A percentile compares a stretch with the other conserved stretches of the same genome.
Evolutionary conservation across 1,140 invertebrate species (phyloP).

Genomic region (Atta cephalotes): DNA sequence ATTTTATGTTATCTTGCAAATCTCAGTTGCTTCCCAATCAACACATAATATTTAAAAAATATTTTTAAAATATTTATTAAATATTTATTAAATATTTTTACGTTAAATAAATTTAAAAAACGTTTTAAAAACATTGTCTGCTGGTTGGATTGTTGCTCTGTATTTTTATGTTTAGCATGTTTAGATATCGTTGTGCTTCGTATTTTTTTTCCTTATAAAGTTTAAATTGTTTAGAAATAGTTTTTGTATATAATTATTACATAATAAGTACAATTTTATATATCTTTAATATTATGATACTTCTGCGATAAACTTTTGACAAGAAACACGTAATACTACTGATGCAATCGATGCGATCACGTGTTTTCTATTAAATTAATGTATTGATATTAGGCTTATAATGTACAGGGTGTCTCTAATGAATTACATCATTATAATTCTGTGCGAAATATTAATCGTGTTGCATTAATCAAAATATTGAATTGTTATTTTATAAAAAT

Average conservation of each 20-base stretch:
- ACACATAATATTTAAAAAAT: no score
- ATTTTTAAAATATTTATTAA: no score
- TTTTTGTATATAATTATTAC: slow-evolving; percentile 48
- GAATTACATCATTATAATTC: slow-evolving; percentile 1
- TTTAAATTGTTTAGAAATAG: background rate
- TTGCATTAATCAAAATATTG: slow-evolving; percentile 20
- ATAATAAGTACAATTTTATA: slow-evolving; percentile 17
- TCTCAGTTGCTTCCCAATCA: background rate
- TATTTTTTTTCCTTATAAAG: slow-evolving; percentile 13
- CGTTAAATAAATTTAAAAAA: no score
- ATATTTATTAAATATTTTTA: no score
- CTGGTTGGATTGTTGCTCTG: background rate
- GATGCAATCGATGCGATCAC: slow-evolving; percentile 27
- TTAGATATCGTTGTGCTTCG: background rate
- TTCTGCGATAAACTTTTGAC: slow-evolving; percentile 40
- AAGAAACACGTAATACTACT: slow-evolving; percentile 21
- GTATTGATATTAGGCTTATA: background rate
- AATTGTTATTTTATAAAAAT: slow-evolving; percentile 24
- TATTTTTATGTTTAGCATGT: slow-evolving; percentile 12
- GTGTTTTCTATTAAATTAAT: slow-evolving; percentile 18
- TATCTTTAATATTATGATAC: slow-evolving; percentile 1
- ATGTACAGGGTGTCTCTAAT: slow-evolving; percentile 1
- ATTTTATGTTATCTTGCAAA: slow-evolving; percentile 12
- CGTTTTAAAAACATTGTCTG: no score
- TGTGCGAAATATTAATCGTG: background rate